phyloP scores from a whole-genome alignment of 2,888 invertebrate species.

The Calameuta filiformis region DNA sequence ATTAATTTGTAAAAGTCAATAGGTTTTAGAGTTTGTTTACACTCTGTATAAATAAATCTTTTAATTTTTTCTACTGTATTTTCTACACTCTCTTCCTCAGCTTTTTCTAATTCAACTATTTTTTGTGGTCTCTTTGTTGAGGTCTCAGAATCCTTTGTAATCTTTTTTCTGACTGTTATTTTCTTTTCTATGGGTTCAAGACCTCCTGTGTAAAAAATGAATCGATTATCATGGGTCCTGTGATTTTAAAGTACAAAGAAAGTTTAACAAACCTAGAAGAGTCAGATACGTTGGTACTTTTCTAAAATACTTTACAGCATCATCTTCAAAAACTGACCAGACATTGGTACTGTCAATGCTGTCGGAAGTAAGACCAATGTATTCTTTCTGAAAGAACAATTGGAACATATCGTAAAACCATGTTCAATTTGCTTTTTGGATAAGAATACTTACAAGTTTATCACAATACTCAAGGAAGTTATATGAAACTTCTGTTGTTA shows the following conservation, averaged over 20 bases:
- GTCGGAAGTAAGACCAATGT: constrained; percentile 6
- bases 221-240: constrained; percentile 37
- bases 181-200: constrained; percentile 17
- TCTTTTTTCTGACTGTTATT: constrained; percentile 29
- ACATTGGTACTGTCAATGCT: constrained; percentile 13
- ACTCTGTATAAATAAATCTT: constrained; percentile 66
- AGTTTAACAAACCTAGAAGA: constrained; percentile 41
- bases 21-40: constrained; percentile 63
- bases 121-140: constrained; percentile 69
- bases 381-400: constrained; percentile 9
- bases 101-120: constrained; percentile 66
- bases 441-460: constrained; percentile 44
- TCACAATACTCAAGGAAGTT: constrained; percentile 44
- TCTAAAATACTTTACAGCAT: constrained; percentile 35
- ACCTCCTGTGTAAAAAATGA: constrained; percentile 17
- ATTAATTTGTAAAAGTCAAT: constrained; percentile 72
- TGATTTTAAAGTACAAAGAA: constrained; percentile 36
- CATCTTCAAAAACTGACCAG: constrained; percentile 48
- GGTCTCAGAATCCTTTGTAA: constrained; percentile 50
- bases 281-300: constrained; percentile 39
- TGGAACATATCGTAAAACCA: constrained; percentile 1
- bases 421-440: constrained; percentile 8
- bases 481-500: constrained; percentile 47
- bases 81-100: constrained; percentile 68
- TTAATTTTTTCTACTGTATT: constrained; percentile 70